Conservation (phyloP, 2,888 invertebrate genomes). For the Thymelicus lineola region DNA sequence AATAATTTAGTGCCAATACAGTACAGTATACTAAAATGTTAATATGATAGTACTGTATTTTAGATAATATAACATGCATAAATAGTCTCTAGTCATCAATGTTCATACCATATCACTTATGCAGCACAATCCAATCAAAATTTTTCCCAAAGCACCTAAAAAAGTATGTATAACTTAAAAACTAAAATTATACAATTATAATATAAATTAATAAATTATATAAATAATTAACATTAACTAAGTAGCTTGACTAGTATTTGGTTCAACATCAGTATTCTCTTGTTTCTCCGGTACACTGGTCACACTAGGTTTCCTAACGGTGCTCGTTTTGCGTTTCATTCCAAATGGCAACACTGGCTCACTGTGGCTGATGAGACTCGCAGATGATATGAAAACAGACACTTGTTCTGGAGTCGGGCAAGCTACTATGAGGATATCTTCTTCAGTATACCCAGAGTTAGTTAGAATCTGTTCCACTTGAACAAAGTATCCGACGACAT, state of each 20-base stretch:
- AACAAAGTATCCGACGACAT: conserved; percentile 94
- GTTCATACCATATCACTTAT: too few species aligned
- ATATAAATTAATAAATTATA: background rate
- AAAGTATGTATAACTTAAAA: too few species aligned
- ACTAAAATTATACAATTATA: background rate
- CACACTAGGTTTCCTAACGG: conserved; percentile 67
- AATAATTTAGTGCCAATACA: too few species aligned
- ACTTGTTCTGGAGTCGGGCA: conserved; percentile 98
- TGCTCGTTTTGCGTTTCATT: conserved; percentile 65
- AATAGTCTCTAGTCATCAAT: too few species aligned
- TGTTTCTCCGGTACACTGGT: conserved; percentile 61
- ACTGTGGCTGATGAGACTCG: conserved; percentile 86
- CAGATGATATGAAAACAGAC: conserved; percentile 93
- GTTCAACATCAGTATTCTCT: conserved; percentile 29
- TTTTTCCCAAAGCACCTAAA: too few species aligned
- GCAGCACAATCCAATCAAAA: too few species aligned
- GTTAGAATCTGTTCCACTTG: conserved; percentile 92
- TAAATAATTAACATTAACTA: background rate
- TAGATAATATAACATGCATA: too few species aligned
- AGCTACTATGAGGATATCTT: conserved; percentile 93
- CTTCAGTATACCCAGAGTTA: conserved; percentile 90
- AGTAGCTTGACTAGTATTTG: conserved; percentile 22
- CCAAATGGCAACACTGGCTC: conserved; percentile 78
- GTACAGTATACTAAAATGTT: too few species aligned
- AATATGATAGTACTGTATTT: too few species aligned